phyloP scores from a whole-genome alignment of 2,797 vertebrate species.

The Pristis pectinata region DNA sequence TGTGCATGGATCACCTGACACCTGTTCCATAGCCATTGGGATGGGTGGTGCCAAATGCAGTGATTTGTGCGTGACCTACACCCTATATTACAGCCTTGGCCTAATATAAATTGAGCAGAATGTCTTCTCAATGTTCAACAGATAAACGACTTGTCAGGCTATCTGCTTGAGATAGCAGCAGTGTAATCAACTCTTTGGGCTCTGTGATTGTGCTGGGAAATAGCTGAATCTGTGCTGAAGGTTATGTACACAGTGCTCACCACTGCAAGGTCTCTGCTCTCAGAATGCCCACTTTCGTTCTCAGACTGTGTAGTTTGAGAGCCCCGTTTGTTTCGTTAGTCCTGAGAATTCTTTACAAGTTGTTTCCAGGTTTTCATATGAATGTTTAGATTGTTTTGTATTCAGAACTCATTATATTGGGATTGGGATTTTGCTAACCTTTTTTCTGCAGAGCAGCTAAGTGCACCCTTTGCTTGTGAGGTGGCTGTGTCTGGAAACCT shows the following conservation, averaged over 20 bases:
- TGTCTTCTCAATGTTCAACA: not conserved
- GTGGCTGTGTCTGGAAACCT: not conserved
- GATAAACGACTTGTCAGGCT: not conserved
- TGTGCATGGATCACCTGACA: no score
- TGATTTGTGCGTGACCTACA: not conserved
- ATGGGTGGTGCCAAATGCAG: not conserved
- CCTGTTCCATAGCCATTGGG: no score
- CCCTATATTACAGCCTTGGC: not conserved
- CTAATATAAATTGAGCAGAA: not conserved
- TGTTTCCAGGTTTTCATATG: slow-evolving; percentile 40
- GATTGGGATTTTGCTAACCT: not conserved
- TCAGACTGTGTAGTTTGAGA: slow-evolving; percentile 40
- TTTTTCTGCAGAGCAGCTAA: not conserved
- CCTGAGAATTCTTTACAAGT: slow-evolving; percentile 45
- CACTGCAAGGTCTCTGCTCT: not conserved
- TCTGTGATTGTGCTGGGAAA: not conserved
- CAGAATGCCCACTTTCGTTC: slow-evolving; percentile 34
- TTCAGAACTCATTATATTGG: not conserved
- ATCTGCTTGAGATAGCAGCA: not conserved
- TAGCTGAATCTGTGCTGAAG: not conserved
- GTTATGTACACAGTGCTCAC: no score
- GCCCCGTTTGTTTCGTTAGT: slow-evolving; percentile 45
- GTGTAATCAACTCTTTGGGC: not conserved
- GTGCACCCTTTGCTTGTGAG: not conserved
- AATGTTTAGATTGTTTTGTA: slow-evolving; percentile 36